Conservation (phyloP, 2,888 invertebrate species). For the Sphaerophoria rueppellii region DNA sequence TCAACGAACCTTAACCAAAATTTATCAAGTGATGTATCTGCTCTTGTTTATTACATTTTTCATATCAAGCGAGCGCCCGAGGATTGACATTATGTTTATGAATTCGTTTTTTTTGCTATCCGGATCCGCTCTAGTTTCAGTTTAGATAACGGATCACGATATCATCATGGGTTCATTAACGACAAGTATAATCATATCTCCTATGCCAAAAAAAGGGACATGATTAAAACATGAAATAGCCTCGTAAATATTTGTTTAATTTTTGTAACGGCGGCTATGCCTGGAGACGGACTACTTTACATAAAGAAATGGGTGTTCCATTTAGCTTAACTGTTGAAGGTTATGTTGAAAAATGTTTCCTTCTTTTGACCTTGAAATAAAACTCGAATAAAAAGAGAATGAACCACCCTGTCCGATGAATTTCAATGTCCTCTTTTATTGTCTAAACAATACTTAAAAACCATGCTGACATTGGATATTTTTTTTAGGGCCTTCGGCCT, state of each 20-base stretch:
- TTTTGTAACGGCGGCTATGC: too few species aligned
- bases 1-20: constrained; percentile 7
- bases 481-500: neutral
- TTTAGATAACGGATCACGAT: constrained; percentile 1
- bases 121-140: neutral
- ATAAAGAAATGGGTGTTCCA: too few species aligned
- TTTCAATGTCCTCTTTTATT: constrained; percentile 4
- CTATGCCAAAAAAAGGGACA: neutral
- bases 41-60: constrained; percentile 39
- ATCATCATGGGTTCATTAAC: neutral
- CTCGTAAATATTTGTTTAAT: too few species aligned
- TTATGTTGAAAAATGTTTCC: too few species aligned
- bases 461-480: constrained; percentile 14
- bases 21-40: constrained; percentile 34
- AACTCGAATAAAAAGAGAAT: neutral
- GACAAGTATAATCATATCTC: too few species aligned
- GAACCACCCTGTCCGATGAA: neutral
- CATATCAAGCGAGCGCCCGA: constrained; percentile 22
- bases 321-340: too few species aligned
- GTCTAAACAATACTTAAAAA: constrained; percentile 4
- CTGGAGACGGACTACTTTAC: too few species aligned
- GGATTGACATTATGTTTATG: constrained; percentile 23
- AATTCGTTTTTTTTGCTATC: constrained; percentile 1
- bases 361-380: too few species aligned
- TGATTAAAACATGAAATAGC: constrained; percentile 39